These are phyloP conservation scores for Boleophthalmus pectinirostris DNA, from an alignment of 2,113 vertebrate genomes.

Conservation along the genomic window DNA sequence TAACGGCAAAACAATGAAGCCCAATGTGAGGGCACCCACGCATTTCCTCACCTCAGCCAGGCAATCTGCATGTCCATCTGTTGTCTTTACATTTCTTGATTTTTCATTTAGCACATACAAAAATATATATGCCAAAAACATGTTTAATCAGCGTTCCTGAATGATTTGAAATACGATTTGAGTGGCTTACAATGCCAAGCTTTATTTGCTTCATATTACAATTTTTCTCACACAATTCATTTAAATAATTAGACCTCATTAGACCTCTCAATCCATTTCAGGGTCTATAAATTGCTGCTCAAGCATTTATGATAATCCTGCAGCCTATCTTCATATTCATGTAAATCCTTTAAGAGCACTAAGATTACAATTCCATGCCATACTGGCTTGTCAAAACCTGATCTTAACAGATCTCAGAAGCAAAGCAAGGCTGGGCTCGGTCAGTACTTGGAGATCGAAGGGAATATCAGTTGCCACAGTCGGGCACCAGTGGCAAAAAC, in stretches of 20 bases:
- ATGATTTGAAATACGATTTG: background rate
- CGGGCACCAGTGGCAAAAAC: too few relatives aligned
- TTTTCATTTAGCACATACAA: background rate
- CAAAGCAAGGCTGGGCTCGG: too few relatives aligned
- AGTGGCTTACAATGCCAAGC: background rate
- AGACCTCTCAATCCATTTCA: background rate
- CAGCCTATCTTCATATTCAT: background rate
- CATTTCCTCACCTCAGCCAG: conserved; percentile 30
- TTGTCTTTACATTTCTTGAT: conserved; percentile 10
- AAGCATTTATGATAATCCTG: conserved; percentile 1
- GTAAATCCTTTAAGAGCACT: background rate
- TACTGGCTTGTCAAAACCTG: too few relatives aligned
- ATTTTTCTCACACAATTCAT: background rate
- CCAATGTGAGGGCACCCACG: conserved; percentile 43
- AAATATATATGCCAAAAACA: background rate
- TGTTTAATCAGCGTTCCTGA: background rate
- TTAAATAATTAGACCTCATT: background rate
- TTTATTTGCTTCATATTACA: background rate
- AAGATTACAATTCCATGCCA: background rate
- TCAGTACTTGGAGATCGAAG: too few relatives aligned
- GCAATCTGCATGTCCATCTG: conserved; percentile 44
- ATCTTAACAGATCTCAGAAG: too few relatives aligned
- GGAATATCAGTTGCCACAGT: too few relatives aligned
- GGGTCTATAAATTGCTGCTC: background rate
- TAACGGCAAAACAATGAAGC: conserved; percentile 31